A percentile compares a stretch with the other conserved stretches of the same genome.
These are phyloP conservation scores for Darevskia mixta DNA, from an alignment of 2,797 vertebrate species.

Conservation along the genomic window DNA sequence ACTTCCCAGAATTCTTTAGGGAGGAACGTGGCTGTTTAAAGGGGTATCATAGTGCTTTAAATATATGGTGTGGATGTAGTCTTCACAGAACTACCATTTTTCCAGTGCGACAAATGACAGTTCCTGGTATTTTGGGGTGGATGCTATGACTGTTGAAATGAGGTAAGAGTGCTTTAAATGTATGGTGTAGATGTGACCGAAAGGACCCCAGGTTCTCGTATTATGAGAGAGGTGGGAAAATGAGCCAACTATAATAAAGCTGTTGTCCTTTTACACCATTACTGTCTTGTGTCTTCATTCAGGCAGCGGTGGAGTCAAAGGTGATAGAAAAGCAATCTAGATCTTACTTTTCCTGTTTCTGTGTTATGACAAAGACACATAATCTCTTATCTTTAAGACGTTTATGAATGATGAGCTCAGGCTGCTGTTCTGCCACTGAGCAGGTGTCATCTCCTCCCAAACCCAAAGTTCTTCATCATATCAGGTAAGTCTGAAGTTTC, in stretches of 20 bases:
- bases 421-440: not conserved
- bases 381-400: conserved; percentile 22
- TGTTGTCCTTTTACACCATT: not conserved
- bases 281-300: not conserved
- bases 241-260: not conserved
- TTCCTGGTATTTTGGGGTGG: no score
- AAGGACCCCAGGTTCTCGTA: no score
- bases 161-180: no score
- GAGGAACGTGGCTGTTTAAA: no score
- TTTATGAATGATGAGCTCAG: conserved; percentile 6
- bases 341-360: not conserved
- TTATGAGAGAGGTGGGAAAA: no score
- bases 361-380: not conserved
- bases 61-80: no score
- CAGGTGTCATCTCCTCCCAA: not conserved
- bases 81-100: no score
- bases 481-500: conserved; percentile 28
- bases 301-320: not conserved
- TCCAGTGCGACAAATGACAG: no score
- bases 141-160: no score
- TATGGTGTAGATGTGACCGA: no score
- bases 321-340: not conserved
- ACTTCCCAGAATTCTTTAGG: no score
- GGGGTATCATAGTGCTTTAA: no score
- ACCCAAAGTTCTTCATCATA: conserved; percentile 16